phyloP scores from a whole-genome alignment of 2,888 invertebrate genomes.

The Cordylochernes scorpioides region DNA sequence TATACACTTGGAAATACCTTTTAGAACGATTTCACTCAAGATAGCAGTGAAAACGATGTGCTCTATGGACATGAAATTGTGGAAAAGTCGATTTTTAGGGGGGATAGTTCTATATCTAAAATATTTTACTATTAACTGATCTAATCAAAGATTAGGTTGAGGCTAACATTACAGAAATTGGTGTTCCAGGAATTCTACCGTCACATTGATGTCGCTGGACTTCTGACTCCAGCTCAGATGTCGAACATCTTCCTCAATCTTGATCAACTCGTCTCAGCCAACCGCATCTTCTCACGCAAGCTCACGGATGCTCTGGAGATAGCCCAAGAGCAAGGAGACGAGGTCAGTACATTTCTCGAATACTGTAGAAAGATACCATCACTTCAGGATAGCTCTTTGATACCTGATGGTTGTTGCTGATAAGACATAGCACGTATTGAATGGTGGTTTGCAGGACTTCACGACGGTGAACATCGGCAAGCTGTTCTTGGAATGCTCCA shows the following conservation, averaged over 20 bases:
- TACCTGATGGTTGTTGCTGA: background rate
- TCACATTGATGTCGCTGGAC: constrained; percentile 71
- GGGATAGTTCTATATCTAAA: too few relatives aligned
- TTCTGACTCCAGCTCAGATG: constrained; percentile 66
- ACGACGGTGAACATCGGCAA: constrained; percentile 67
- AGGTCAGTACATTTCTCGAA: constrained; percentile 18
- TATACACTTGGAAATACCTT: too few relatives aligned
- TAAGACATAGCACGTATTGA: background rate
- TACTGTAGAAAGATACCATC: background rate
- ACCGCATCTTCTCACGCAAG: constrained; percentile 51
- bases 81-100: too few relatives aligned
- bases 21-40: too few relatives aligned
- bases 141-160: too few relatives aligned
- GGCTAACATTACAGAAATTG: too few relatives aligned
- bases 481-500: constrained; percentile 53
- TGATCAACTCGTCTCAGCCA: constrained; percentile 52
- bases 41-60: too few relatives aligned
- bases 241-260: constrained; percentile 75
- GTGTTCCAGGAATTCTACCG: constrained; percentile 30
- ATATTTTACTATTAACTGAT: too few relatives aligned
- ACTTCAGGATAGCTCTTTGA: background rate
- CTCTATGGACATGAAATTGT: too few relatives aligned
- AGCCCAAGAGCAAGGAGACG: constrained; percentile 32
- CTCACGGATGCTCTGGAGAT: constrained; percentile 61
- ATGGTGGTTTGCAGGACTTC: constrained; percentile 38